These are phyloP conservation scores for Natrix natrix DNA, from an alignment of 2,797 vertebrate genomes.

Conservation along the genomic window DNA sequence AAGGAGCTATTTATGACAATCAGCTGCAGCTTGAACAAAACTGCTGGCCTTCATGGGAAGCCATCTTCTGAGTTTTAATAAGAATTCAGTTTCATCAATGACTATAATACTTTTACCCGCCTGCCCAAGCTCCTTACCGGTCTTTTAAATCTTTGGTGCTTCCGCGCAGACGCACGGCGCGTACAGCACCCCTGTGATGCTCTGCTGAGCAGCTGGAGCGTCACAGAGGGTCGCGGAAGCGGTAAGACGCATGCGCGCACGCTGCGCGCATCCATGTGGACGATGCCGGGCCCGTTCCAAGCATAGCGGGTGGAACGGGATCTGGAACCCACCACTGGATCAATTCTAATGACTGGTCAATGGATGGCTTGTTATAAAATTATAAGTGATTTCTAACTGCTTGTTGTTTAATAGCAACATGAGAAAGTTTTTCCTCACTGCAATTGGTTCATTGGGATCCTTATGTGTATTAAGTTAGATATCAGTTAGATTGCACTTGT, in stretches of 20 bases:
- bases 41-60: neutral
- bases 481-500: neutral
- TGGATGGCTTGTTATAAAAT: neutral
- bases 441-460: neutral
- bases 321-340: neutral
- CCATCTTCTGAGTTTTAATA: neutral
- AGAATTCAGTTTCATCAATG: neutral
- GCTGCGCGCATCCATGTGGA: no score
- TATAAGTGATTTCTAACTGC: neutral
- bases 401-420: neutral
- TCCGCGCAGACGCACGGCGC: no score
- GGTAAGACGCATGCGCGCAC: no score
- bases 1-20: neutral
- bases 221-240: no score
- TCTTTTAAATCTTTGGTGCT: no score
- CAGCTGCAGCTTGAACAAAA: neutral
- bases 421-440: neutral
- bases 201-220: no score
- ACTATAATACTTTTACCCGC: neutral
- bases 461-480: neutral
- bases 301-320: no score
- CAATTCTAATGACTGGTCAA: neutral
- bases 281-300: no score
- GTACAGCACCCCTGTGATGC: no score
- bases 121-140: no score